Percentiles rank a stretch among this genome's conserved stretches.
These are phyloP conservation scores for Troilus luridus DNA, from an alignment of 2,888 invertebrate genomes.

Conservation along the genomic window DNA sequence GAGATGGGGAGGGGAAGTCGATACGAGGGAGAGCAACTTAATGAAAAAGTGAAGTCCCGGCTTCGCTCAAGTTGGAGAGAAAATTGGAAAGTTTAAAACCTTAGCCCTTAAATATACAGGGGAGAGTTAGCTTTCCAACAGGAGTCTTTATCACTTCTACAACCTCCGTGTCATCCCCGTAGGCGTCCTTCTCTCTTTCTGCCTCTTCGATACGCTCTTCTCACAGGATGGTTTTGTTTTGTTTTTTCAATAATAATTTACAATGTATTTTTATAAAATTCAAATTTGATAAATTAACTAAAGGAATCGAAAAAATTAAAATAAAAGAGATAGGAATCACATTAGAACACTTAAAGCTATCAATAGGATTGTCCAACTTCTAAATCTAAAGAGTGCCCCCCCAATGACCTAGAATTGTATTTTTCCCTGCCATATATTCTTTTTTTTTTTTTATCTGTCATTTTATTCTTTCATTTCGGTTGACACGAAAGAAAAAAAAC, in stretches of 20 bases:
- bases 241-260: background rate
- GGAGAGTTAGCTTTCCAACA: slow-evolving; percentile 9
- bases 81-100: slow-evolving; percentile 47
- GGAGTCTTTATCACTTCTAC: background rate
- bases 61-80: slow-evolving; percentile 24
- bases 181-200: background rate
- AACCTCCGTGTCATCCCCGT: background rate
- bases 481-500: too few species aligned
- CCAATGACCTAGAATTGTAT: background rate
- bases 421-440: background rate
- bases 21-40: slow-evolving; percentile 42
- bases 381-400: background rate
- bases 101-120: slow-evolving; percentile 39
- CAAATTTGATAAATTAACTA: too few species aligned
- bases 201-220: background rate
- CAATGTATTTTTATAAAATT: background rate
- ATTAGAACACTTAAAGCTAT: background rate
- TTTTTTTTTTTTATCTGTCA: too few species aligned
- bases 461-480: too few species aligned
- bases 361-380: background rate
- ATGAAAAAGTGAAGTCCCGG: slow-evolving; percentile 49
- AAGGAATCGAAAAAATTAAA: too few species aligned
- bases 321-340: too few species aligned
- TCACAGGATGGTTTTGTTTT: background rate
- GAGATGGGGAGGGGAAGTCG: background rate